Evolutionary conservation across 2,888 invertebrate genomes (phyloP).

Genomic region (Drosophila fungiperda): DNA sequence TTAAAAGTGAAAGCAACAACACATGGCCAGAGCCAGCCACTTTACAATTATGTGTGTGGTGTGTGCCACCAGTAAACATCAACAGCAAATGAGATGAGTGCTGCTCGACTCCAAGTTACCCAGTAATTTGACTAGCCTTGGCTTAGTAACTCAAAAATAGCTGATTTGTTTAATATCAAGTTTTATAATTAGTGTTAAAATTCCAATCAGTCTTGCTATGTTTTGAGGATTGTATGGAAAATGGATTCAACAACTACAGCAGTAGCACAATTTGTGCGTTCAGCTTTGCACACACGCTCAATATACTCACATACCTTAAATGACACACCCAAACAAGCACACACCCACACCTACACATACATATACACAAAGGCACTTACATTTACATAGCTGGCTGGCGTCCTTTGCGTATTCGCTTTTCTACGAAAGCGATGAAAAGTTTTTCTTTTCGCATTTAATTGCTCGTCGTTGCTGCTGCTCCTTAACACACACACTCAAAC

Average conservation of each 20-base stretch:
- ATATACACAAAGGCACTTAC: background rate
- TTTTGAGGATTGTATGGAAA: background rate
- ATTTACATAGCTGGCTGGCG: constrained; percentile 39
- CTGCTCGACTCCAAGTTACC: constrained; percentile 17
- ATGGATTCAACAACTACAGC: background rate
- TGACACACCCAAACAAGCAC: constrained; percentile 12
- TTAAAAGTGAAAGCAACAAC: constrained; percentile 69
- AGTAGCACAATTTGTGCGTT: background rate
- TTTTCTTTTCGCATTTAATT: constrained; percentile 71
- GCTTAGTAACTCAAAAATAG: background rate
- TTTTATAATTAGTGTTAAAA: background rate
- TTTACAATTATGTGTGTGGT: constrained; percentile 61
- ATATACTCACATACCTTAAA: constrained; percentile 14
- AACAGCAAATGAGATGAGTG: background rate
- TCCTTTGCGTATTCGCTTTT: constrained; percentile 51
- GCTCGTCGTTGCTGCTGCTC: constrained; percentile 40
- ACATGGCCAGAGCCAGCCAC: constrained; percentile 45
- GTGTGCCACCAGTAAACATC: constrained; percentile 1
- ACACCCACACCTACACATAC: constrained; percentile 3
- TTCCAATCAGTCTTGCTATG: background rate
- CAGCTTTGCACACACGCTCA: constrained; percentile 2
- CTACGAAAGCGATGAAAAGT: constrained; percentile 59
- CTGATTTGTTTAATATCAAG: background rate
- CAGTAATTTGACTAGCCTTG: background rate
- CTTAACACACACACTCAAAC: background rate